A percentile compares a stretch with the other conserved stretches of the same genome.
Evolutionary conservation across 2,888 invertebrate genomes (phyloP).

Genomic region (Crossocerus cetratus): DNA sequence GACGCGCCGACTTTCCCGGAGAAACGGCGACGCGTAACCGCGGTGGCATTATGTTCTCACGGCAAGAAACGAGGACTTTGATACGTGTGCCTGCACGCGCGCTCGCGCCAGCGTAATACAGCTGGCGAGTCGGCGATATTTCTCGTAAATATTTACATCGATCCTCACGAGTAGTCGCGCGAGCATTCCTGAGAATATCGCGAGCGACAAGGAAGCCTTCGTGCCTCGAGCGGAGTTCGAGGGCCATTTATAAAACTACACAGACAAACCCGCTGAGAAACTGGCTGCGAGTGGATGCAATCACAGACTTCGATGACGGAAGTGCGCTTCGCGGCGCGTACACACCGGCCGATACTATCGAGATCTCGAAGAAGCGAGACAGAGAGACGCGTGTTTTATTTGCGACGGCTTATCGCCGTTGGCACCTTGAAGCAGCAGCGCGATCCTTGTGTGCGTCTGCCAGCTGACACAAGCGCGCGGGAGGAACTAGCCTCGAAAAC

Average conservation of each 20-base stretch:
- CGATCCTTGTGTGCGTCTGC: neutral
- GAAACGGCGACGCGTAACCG: constrained; percentile 17
- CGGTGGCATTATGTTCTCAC: constrained; percentile 32
- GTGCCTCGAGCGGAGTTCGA: constrained; percentile 6
- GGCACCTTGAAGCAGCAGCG: neutral
- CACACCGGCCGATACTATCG: neutral
- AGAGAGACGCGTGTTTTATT: neutral
- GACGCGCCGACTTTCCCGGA: constrained; percentile 1
- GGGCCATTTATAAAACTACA: constrained; percentile 9
- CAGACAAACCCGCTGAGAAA: constrained; percentile 15
- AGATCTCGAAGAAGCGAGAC: neutral
- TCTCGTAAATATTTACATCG: constrained; percentile 50
- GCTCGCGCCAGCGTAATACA: constrained; percentile 38
- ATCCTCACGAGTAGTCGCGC: constrained; percentile 35
- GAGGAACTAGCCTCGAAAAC: neutral
- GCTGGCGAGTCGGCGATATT: constrained; percentile 50
- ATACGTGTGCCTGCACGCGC: constrained; percentile 45
- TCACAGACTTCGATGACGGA: constrained; percentile 1
- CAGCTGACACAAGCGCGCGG: neutral
- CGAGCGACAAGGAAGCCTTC: neutral
- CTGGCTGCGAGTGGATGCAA: neutral
- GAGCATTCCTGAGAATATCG: constrained; percentile 24
- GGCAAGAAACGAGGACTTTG: constrained; percentile 23
- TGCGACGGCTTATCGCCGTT: neutral
- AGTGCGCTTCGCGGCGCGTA: neutral